Evolutionary conservation across 2,113 vertebrate species (phyloP).

Genomic region (Lycaon pictus): DNA sequence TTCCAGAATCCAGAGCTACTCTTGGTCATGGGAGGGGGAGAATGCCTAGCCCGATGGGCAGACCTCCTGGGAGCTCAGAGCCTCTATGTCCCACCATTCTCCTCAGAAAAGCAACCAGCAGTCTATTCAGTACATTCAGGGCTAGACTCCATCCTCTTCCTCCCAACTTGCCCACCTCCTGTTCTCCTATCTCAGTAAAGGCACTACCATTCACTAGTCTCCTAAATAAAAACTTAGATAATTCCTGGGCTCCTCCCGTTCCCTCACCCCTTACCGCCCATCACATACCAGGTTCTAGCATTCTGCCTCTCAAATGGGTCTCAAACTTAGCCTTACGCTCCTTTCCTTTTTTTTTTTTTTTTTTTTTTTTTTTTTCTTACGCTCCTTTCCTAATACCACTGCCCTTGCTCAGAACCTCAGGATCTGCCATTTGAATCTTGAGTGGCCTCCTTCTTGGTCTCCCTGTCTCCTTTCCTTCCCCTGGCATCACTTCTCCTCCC

Average conservation of each 20-base stretch:
- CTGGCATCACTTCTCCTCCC: neutral
- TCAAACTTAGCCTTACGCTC: neutral
- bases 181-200: neutral
- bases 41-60: neutral
- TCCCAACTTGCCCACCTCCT: neutral
- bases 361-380: no score
- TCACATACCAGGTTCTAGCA: neutral
- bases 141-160: neutral
- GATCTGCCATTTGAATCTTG: neutral
- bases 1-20: conserved; percentile 43
- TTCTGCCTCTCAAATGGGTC: neutral
- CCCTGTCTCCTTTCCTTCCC: conserved; percentile 35
- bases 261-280: neutral
- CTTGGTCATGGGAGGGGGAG: neutral
- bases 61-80: neutral
- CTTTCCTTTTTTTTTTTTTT: no score
- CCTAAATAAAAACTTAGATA: neutral
- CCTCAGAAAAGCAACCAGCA: neutral
- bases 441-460: neutral
- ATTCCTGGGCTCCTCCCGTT: neutral
- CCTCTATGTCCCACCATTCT: neutral
- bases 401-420: neutral
- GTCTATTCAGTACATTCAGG: neutral
- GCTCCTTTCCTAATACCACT: neutral
- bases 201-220: neutral